A percentile compares a stretch with the other conserved stretches of the same genome.
phyloP scores from a whole-genome alignment of 2,797 vertebrate genomes.

The Characodon lateralis region DNA sequence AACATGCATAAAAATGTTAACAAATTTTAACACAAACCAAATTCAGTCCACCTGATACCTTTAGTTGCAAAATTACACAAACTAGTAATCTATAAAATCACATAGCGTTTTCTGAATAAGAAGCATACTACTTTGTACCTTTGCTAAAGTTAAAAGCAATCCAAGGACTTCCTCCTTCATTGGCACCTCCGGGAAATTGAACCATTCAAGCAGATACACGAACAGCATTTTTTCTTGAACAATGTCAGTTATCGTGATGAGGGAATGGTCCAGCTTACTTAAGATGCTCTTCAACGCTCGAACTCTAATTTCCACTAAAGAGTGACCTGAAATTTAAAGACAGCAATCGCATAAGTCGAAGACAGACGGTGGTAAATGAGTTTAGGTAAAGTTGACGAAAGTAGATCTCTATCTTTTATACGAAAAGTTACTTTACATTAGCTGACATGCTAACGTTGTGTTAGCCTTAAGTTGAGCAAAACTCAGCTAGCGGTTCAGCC shows the following conservation, averaged over 20 bases:
- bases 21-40: not conserved
- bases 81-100: not conserved
- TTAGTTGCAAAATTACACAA: not conserved
- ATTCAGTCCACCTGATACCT: not conserved
- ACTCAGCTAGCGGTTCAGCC: constrained; percentile 28
- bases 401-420: not conserved
- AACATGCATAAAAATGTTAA: not conserved
- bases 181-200: constrained; percentile 91
- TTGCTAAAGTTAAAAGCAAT: constrained; percentile 83
- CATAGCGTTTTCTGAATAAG: not conserved
- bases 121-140: constrained; percentile 76
- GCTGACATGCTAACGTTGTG: constrained; percentile 23
- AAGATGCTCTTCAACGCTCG: constrained; percentile 88
- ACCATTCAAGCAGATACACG: constrained; percentile 90
- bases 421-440: constrained; percentile 9
- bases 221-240: constrained; percentile 88
- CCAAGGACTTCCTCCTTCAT: constrained; percentile 87
- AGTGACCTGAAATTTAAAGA: constrained; percentile 82
- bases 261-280: constrained; percentile 87
- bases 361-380: not conserved
- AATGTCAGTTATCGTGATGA: constrained; percentile 85
- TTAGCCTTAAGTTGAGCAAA: constrained; percentile 22
- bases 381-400: not conserved
- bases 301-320: constrained; percentile 91
- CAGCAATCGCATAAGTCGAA: not conserved